These are phyloP conservation scores for Lithosia quadra DNA, from an alignment of 2,888 invertebrate genomes.

Conservation along the genomic window DNA sequence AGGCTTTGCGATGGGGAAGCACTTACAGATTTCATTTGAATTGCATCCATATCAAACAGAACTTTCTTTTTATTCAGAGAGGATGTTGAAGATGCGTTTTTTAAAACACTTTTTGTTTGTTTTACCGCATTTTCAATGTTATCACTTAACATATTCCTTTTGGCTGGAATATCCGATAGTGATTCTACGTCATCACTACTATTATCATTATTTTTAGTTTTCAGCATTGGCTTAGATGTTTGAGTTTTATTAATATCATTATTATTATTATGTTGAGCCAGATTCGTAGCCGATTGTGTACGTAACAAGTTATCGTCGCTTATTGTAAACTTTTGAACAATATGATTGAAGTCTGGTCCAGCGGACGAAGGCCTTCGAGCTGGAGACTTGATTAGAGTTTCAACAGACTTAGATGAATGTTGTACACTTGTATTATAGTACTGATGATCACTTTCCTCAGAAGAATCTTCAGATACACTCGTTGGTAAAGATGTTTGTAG, in stretches of 20 bases:
- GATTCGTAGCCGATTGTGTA: slow-evolving; percentile 65
- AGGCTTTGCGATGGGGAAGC: slow-evolving; percentile 84
- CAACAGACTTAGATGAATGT: slow-evolving; percentile 66
- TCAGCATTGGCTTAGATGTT: slow-evolving; percentile 9
- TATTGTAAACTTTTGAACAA: slow-evolving; percentile 55
- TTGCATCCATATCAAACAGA: slow-evolving; percentile 87
- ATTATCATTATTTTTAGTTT: slow-evolving; percentile 45
- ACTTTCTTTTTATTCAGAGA: slow-evolving; percentile 89
- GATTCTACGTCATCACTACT: slow-evolving; percentile 68
- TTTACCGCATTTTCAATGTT: slow-evolving; percentile 58
- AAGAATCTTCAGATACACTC: slow-evolving; percentile 55
- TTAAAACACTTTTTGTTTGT: slow-evolving; percentile 87
- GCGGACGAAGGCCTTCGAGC: slow-evolving; percentile 71
- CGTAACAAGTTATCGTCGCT: slow-evolving; percentile 57
- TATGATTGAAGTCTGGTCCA: slow-evolving; percentile 56
- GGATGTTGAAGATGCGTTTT: slow-evolving; percentile 85
- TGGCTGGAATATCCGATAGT: slow-evolving; percentile 57
- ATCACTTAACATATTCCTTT: slow-evolving; percentile 65
- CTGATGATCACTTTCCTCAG: slow-evolving; percentile 60
- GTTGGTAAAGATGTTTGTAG: slow-evolving; percentile 35
- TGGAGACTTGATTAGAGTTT: slow-evolving; percentile 75
- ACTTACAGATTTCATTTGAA: slow-evolving; percentile 84
- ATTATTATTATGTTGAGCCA: slow-evolving; percentile 48
- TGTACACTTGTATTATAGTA: slow-evolving; percentile 55
- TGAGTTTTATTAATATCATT: slow-evolving; percentile 28